Evolutionary conservation across 2,797 vertebrate species (phyloP), one percentile per base, ranked within the genome.

Genomic region (Cuniculus paca): DNA sequence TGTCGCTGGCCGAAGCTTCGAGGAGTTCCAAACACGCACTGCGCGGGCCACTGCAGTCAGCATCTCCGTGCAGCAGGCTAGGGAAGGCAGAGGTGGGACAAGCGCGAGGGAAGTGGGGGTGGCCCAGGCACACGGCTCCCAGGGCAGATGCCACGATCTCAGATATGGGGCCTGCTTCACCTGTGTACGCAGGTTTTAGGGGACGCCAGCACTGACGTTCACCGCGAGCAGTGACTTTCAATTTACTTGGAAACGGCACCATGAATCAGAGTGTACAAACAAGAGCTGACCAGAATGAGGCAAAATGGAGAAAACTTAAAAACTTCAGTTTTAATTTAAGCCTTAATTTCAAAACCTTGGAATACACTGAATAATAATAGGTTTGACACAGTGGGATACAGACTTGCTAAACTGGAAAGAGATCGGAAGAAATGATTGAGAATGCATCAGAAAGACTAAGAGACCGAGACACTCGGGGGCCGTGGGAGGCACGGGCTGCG

Each of bases 331-430:
- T 60, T 0, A 56, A 60, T 16, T 26, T 74, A 52, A 88, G n/a
- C 70, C 70, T 39, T 70, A 61, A 78, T 61, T 63, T 60, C 77
- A 96, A 60, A 88, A 50, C n/a, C 63, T 75, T 45, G 16, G 42
- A 80, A 14, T 5, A 79, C 31, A 26, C 26, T 84, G 50, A 84
- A 28, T 42, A 79, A 56, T 28, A 85, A 79, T 1, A 85, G 39
- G 61, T 48, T 39, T 72, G 78, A 68, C 10, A 82, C 5, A 78
- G 52, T 26, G 42, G 50, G 74, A 93, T n/a, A 60, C 7, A 42
- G 60, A 84, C 74, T 17, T 63, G 50, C 28, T 81, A 54, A 90
- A 54, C 2, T 61, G 3, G 8, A 92, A 77, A 78, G 54, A 79
- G 54, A 36, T 19, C n/a, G 39, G 36, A 68, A 84, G 11, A 72